Base-by-base conservation (phyloP, 2,797 vertebrate genomes). In the Etheostoma perlongum region DNA sequence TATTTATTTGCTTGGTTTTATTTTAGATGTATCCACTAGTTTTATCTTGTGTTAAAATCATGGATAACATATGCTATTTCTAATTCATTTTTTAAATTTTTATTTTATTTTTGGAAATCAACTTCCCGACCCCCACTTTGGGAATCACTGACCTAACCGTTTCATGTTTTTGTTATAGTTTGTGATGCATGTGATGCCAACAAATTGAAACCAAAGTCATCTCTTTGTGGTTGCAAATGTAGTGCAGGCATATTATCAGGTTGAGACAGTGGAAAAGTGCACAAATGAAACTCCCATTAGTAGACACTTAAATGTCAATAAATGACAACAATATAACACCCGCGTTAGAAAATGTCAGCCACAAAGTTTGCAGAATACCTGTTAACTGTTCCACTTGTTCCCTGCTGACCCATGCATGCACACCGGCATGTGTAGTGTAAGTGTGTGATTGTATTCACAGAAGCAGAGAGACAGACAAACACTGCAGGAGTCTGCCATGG, bases 221-320 rank as follows among this genome's bases (percentile, higher is more conserved):
- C 42, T 65, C 33, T 78, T 69, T 74, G 79, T 78, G 84, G 86
- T 85, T 86, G 65, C 82, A 72, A 79, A 67, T 57, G 42, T 8
- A 52, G n/a, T 80, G 61, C 53, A 85, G 54, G 64, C 27, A 57
- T 74, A 62, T 69, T 67, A 74, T 86, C 63, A 88, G 68, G 76
- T 49, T 51, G 48, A 75, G 64, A 66, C 58, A 36, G 67, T 78
- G 75, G 74, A 89, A 78, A 89, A 72, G 59, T 54, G 86, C 78
- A 81, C 74, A 85, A 90, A 74, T 76, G 83, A 88, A 89, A 90
- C 80, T 77, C 67, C 54, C 63, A 75, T 79, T 76, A 74, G 66
- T 54, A 71, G 65, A 81, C 47, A 52, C 61, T 79, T 83, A 89
- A 93, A 93, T 92, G 92, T 91, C 89, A 92, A 78, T 89, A 80